Percentiles rank a stretch among this genome's conserved stretches.
phyloP scores from a whole-genome alignment of 2,113 vertebrate species.

The Pleuronectes platessa region DNA sequence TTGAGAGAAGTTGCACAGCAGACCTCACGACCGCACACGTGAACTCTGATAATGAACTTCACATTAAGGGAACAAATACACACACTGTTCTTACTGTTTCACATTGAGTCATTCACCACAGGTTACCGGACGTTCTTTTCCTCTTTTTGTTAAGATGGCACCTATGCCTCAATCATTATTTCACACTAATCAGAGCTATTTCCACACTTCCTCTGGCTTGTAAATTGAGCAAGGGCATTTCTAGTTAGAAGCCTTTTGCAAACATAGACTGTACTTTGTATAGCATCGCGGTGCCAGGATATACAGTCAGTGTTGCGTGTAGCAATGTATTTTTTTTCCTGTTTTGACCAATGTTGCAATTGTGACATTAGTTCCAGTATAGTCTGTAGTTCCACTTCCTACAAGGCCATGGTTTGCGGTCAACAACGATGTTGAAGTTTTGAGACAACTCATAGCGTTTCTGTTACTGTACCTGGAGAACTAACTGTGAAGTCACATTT shows the following conservation, averaged over 20 bases:
- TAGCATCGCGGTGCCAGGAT: conserved; percentile 10
- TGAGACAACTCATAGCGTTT: neutral
- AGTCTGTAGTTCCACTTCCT: conserved; percentile 31
- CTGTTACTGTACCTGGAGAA: neutral
- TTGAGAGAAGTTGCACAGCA: neutral
- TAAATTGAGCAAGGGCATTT: conserved; percentile 60
- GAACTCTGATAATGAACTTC: conserved; percentile 2
- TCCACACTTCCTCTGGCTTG: conserved; percentile 39
- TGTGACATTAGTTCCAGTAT: conserved; percentile 24
- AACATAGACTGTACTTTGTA: conserved; percentile 27
- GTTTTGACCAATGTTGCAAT: conserved; percentile 26
- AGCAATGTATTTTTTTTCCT: conserved; percentile 36
- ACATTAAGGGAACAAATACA: neutral
- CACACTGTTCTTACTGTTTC: conserved; percentile 17
- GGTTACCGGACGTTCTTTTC: neutral
- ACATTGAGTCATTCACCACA: neutral
- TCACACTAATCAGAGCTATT: conserved; percentile 25
- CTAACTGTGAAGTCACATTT: too few species aligned
- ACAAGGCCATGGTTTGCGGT: neutral
- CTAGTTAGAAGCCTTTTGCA: conserved; percentile 57
- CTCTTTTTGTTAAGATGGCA: neutral
- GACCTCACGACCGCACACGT: neutral
- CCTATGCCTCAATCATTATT: conserved; percentile 5
- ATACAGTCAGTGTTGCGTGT: conserved; percentile 22
- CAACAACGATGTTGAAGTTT: neutral